Conservation (phyloP, 2,797 vertebrate species). For the Danio albolineatus region DNA sequence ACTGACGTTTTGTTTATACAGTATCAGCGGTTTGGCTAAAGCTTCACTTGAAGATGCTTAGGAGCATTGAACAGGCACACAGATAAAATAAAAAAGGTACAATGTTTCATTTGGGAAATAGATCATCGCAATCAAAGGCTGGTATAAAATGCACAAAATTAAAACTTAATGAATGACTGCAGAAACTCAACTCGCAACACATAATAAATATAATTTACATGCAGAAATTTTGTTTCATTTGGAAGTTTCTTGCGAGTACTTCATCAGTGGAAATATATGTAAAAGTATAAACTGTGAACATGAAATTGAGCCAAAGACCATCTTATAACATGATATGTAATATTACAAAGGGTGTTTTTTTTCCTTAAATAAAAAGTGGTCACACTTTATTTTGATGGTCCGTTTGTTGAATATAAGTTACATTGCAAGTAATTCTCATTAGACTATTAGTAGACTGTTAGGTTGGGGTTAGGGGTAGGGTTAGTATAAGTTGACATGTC, state of each 20-base stretch:
- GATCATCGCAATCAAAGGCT: constrained; percentile 52
- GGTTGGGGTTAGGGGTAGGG: no score
- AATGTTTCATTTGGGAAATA: constrained; percentile 45
- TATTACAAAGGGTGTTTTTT: neutral
- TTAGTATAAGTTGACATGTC: no score
- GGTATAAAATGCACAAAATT: neutral
- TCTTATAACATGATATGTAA: neutral
- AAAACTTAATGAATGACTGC: constrained; percentile 37
- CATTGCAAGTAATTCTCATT: no score
- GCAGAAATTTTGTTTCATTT: neutral
- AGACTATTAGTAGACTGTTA: no score
- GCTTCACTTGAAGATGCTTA: constrained; percentile 37
- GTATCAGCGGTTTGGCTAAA: constrained; percentile 28
- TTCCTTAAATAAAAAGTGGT: no score
- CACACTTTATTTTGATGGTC: no score
- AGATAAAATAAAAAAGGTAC: constrained; percentile 43
- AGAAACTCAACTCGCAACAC: constrained; percentile 10
- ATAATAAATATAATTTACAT: neutral
- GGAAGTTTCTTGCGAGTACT: neutral
- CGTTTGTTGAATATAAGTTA: no score
- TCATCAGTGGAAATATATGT: neutral
- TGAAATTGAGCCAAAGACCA: neutral
- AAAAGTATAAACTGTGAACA: neutral
- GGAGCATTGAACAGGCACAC: constrained; percentile 18
- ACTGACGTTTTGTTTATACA: constrained; percentile 40